These are phyloP conservation scores for Anas georgica DNA, from an alignment of 2,797 vertebrate genomes.

Conservation along the genomic window DNA sequence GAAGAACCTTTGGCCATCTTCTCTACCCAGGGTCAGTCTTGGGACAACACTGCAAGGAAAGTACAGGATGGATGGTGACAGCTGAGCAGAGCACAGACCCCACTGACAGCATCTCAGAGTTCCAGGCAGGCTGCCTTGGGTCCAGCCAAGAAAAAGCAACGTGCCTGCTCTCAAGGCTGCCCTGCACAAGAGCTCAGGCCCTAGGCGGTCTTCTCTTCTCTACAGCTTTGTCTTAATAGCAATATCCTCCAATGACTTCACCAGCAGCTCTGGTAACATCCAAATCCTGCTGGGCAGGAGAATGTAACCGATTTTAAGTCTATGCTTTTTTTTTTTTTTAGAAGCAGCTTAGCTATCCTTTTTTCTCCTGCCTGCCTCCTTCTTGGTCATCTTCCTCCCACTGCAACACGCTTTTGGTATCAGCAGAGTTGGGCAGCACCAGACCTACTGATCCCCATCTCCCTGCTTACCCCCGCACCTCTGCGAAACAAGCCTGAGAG, in stretches of 20 bases:
- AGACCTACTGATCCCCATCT: neutral
- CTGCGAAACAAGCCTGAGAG: neutral
- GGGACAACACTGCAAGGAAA: neutral
- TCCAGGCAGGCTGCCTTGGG: neutral
- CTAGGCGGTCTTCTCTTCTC: neutral
- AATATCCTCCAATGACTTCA: neutral
- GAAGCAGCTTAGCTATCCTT: neutral
- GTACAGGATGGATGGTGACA: neutral
- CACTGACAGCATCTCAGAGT: neutral
- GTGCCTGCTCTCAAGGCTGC: neutral
- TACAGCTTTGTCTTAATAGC: accelerated
- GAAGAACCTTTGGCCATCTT: neutral
- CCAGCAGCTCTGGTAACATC: neutral
- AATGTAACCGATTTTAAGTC: neutral
- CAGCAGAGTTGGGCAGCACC: neutral
- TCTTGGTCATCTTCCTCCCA: neutral
- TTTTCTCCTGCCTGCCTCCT: neutral
- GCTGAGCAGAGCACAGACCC: neutral
- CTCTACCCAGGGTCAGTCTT: neutral
- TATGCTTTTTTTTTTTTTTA: neutral
- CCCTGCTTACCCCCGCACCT: neutral
- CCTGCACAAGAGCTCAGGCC: neutral
- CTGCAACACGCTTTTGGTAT: neutral
- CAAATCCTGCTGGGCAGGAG: neutral
- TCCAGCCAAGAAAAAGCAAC: neutral